phyloP scores from a whole-genome alignment of 1,140 invertebrate genomes.

The Bactericera cockerelli region DNA sequence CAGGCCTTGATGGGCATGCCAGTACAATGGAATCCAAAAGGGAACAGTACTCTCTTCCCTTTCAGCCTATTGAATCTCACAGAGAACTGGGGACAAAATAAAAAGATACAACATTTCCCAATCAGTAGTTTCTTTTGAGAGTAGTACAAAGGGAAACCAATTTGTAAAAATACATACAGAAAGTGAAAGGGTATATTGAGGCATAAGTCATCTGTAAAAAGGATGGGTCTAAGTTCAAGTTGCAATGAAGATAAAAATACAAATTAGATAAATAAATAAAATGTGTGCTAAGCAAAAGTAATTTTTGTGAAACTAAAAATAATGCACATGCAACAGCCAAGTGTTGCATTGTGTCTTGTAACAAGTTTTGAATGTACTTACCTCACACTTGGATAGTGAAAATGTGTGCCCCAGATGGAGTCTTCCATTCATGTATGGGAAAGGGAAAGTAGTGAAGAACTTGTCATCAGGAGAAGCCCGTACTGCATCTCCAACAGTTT shows the following conservation, averaged over 20 bases:
- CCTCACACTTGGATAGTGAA: conserved; percentile 90
- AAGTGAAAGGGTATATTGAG: no score
- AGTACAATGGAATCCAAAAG: conserved; percentile 97
- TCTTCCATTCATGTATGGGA: conserved; percentile 98
- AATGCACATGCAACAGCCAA: no score
- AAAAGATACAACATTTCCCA: conserved; percentile 23
- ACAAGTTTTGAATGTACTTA: conserved; percentile 23
- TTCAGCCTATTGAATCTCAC: conserved; percentile 76
- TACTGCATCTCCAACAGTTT: conserved; percentile 46
- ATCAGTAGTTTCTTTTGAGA: no score
- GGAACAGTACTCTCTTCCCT: conserved; percentile 86
- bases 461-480: conserved; percentile 47
- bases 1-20: conserved; percentile 96
- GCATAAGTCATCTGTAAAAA: no score
- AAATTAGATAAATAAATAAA: no score
- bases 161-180: no score
- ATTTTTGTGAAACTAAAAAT: no score
- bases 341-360: no score
- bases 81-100: conserved; percentile 62
- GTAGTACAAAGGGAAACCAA: no score
- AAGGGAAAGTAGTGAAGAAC: conserved; percentile 90
- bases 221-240: no score
- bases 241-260: no score
- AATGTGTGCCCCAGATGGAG: conserved; percentile 97
- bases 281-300: no score